These are phyloP conservation scores for Pristionchus mayeri DNA, from an alignment of 2,888 invertebrate genomes.

Conservation along the genomic window DNA sequence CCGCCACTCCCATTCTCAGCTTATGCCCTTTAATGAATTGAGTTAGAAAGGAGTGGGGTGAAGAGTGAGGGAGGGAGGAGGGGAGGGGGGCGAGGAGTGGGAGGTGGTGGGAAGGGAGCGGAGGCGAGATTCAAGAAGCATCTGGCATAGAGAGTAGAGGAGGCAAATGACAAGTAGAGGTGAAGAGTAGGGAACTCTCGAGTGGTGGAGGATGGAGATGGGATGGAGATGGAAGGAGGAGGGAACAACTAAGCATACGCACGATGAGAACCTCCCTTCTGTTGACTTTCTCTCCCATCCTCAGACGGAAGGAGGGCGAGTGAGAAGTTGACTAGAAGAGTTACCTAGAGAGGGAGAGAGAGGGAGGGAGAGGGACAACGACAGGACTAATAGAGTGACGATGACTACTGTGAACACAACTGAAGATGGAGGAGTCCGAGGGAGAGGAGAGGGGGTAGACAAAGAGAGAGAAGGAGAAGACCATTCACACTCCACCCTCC, in stretches of 20 bases:
- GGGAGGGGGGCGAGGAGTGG: background rate
- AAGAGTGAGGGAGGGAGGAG: background rate
- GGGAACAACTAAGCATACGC: background rate
- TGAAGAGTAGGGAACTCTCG: constrained; percentile 38
- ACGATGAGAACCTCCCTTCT: constrained; percentile 29
- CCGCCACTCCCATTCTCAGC: constrained; percentile 31
- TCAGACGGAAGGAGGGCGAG: background rate
- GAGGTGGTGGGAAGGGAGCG: constrained; percentile 1
- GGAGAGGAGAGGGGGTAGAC: constrained; percentile 24
- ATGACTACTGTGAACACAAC: background rate
- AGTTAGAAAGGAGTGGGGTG: constrained; percentile 37
- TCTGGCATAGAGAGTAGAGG: background rate
- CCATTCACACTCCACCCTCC: background rate
- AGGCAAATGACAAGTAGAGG: constrained; percentile 11
- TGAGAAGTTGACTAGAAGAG: constrained; percentile 24
- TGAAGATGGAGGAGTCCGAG: constrained; percentile 11
- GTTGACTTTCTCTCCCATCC: background rate
- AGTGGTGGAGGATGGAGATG: background rate
- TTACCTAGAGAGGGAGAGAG: background rate
- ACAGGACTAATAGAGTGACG: background rate
- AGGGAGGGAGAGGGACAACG: background rate
- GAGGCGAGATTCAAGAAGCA: constrained; percentile 31
- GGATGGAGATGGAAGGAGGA: background rate
- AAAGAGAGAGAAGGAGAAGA: constrained; percentile 34
- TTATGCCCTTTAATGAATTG: constrained; percentile 25